Conservation (phyloP, 2,888 invertebrate species). For the Auanema freiburgensis region DNA sequence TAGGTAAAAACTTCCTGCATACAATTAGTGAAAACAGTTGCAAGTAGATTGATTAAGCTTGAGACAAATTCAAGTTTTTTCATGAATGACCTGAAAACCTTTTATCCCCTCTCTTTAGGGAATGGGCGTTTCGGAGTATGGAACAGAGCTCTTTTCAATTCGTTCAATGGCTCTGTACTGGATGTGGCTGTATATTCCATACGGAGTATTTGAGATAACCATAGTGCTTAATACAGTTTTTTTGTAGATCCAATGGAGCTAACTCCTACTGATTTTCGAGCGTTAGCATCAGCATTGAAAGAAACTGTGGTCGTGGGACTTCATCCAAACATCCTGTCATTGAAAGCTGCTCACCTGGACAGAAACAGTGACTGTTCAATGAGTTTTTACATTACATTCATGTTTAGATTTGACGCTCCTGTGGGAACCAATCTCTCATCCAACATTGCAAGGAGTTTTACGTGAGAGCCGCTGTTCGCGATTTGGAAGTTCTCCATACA, state of each 20-base stretch:
- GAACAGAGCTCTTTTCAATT: constrained; percentile 30
- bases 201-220: constrained; percentile 22
- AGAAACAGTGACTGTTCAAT: background rate
- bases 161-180: constrained; percentile 29
- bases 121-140: constrained; percentile 30
- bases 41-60: too few species aligned
- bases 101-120: constrained; percentile 6
- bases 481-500: constrained; percentile 27
- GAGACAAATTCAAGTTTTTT: too few species aligned
- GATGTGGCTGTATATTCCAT: constrained; percentile 32
- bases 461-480: constrained; percentile 35
- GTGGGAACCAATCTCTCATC: constrained; percentile 34
- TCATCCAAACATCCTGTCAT: constrained; percentile 24
- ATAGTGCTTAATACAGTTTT: too few species aligned
- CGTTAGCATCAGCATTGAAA: background rate
- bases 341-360: background rate
- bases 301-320: constrained; percentile 25
- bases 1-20: background rate
- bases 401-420: constrained; percentile 29
- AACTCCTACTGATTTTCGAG: background rate
- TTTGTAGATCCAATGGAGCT: background rate
- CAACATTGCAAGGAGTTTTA: constrained; percentile 31
- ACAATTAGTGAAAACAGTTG: background rate
- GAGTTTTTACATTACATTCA: constrained; percentile 9
- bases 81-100: too few species aligned